Conservation (phyloP, 2,888 invertebrate species). For the Cheilosia grossa region DNA sequence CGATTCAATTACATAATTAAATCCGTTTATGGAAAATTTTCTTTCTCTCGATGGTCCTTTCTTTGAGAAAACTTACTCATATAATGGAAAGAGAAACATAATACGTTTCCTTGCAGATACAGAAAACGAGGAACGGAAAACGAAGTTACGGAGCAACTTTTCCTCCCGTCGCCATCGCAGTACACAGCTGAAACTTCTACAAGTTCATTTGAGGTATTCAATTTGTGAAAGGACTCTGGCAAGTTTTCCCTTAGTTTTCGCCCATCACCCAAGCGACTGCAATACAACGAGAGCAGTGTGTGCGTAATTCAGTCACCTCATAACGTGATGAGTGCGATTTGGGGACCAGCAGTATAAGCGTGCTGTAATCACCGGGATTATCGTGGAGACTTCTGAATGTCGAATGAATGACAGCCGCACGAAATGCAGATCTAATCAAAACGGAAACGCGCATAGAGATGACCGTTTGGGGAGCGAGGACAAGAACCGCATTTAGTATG, state of each 20-base stretch:
- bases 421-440: slow-evolving; percentile 50
- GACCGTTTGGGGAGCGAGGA: slow-evolving; percentile 17
- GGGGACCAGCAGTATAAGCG: not conserved
- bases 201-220: slow-evolving; percentile 48
- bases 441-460: slow-evolving; percentile 22
- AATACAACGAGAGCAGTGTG: slow-evolving; percentile 29
- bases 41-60: slow-evolving; percentile 8
- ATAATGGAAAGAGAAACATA: slow-evolving; percentile 50
- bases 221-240: slow-evolving; percentile 47
- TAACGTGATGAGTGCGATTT: slow-evolving; percentile 29
- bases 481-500: slow-evolving; percentile 39
- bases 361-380: slow-evolving; percentile 19
- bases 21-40: slow-evolving; percentile 77
- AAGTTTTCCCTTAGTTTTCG: slow-evolving; percentile 12
- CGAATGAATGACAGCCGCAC: slow-evolving; percentile 42
- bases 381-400: slow-evolving; percentile 23
- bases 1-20: slow-evolving; percentile 82
- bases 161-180: not conserved
- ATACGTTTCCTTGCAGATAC: not conserved
- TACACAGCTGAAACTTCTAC: slow-evolving; percentile 19
- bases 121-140: not conserved
- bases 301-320: slow-evolving; percentile 55
- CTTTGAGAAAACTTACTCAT: slow-evolving; percentile 30
- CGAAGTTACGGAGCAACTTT: slow-evolving; percentile 20
- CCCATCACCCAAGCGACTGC: slow-evolving; percentile 32